phyloP scores from a whole-genome alignment of 2,888 invertebrate genomes.

The Copidosoma aretas region DNA sequence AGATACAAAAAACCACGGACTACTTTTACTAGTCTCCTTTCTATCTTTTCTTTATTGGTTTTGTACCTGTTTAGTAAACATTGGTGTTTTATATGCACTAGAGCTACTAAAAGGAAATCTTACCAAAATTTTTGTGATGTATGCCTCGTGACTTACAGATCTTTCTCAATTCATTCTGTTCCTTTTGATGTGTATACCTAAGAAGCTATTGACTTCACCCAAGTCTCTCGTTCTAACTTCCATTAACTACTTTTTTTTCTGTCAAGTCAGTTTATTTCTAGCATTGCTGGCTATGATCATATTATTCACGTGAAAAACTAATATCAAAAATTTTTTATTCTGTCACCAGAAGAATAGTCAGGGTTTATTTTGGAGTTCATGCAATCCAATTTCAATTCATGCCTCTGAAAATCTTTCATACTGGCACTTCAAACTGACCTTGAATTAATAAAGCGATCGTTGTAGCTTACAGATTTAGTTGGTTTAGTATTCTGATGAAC shows the following conservation, averaged over 20 bases:
- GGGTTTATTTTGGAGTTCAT: too few species aligned
- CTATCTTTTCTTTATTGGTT: too few species aligned
- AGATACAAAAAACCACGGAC: too few species aligned
- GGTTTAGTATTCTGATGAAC: too few species aligned
- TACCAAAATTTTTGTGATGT: background rate
- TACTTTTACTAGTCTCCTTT: too few species aligned
- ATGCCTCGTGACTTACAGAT: background rate
- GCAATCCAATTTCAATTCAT: conserved; percentile 17
- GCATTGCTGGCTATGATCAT: conserved; percentile 2
- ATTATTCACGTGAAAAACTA: conserved; percentile 4
- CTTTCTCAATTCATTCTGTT: background rate
- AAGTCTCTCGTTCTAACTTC: too few species aligned
- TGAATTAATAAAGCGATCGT: too few species aligned
- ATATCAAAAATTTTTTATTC: background rate
- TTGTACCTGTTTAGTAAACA: too few species aligned
- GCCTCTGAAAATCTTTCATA: background rate
- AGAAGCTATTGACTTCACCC: conserved; percentile 19
- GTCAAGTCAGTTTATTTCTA: background rate
- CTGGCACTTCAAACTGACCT: too few species aligned
- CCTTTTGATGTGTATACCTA: conserved; percentile 30
- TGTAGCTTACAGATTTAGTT: too few species aligned
- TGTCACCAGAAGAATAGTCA: background rate
- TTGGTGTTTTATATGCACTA: too few species aligned
- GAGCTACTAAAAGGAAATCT: too few species aligned
- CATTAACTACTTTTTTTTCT: conserved; percentile 36